Evolutionary conservation across 2,888 invertebrate species (phyloP), one percentile per base, ranked within the genome.

Genomic region (Pimpla rufipes): DNA sequence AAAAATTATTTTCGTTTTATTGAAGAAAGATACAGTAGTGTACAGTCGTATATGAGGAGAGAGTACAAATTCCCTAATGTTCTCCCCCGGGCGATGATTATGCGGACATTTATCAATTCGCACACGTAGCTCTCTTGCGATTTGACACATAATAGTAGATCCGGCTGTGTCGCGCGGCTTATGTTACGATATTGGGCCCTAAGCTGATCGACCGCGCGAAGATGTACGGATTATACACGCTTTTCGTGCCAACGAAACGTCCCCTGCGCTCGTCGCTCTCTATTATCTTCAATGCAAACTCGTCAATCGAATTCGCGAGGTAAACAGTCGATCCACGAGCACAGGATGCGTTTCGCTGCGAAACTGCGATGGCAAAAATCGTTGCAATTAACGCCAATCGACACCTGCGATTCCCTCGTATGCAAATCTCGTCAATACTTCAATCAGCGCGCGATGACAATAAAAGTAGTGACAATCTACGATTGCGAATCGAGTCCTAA

Each of bases 1-100:
- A 91, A 90, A 91, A 89, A 90, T 91, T 91, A 91, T 91, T 90
- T 87, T 89, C 88, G 85, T 86, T 91, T 92, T 91, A 91, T 90
- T 91, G 83, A 90, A 89, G 89, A 91, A 91, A 88, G 90, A 91
- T 91, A 90, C 89, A 91, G 89, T 87, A 90, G 88, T 90, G 87
- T 89, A 91, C 90, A 91, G 88, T 87, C 62, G 76, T 77, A 67
- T 64, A 76, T 55, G 77, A 77, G 79, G 78, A 78, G 77, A 83
- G 67, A 83, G 59, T 83, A 83, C 83, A 83, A 80, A 67, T 79
- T 83, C 45, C 79, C 71, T 79, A 76, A 83, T 70, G 37, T 47
- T 71, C 74, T 76, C 75, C 79, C 57, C 42, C 73, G 79, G 79
- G 40, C 83, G 70, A 76, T 83, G 67, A 79, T 83, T 73, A 79